phyloP scores from a whole-genome alignment of 1,140 invertebrate genomes.

The Polyergus mexicanus region DNA sequence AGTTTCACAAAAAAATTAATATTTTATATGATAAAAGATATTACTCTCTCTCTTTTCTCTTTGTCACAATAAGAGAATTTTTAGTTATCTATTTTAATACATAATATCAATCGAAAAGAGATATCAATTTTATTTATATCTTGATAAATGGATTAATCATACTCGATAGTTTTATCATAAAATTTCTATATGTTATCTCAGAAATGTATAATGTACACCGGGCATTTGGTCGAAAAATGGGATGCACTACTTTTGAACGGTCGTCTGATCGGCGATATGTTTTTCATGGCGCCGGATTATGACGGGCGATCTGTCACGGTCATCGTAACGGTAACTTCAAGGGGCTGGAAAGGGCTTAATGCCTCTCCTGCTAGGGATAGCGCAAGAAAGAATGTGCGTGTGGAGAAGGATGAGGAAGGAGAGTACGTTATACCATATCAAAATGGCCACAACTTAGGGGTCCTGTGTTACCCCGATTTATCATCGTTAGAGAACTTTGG shows the following conservation, averaged over 20 bases:
- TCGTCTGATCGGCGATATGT: slow-evolving; percentile 51
- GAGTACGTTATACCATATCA: slow-evolving; percentile 72
- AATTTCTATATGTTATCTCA: slow-evolving; percentile 24
- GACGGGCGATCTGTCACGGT: slow-evolving; percentile 75
- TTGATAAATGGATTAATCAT: slow-evolving; percentile 31
- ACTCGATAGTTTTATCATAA: slow-evolving; percentile 31
- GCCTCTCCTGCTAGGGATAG: slow-evolving; percentile 58
- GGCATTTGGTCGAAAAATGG: slow-evolving; percentile 43
- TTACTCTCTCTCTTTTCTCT: neutral
- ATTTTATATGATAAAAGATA: neutral
- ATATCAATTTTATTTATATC: slow-evolving; percentile 18
- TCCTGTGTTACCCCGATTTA: slow-evolving; percentile 71
- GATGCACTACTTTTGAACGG: slow-evolving; percentile 55
- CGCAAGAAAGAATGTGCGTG: slow-evolving; percentile 63
- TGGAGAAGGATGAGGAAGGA: slow-evolving; percentile 59
- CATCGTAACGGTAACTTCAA: slow-evolving; percentile 70
- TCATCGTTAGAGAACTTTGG: slow-evolving; percentile 78
- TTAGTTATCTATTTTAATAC: slow-evolving; percentile 10
- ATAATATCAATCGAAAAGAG: neutral
- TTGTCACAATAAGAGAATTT: neutral
- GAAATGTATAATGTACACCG: slow-evolving; percentile 48
- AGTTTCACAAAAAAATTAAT: neutral
- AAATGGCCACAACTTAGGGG: slow-evolving; percentile 74
- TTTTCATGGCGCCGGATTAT: slow-evolving; percentile 70
- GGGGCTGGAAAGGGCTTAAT: slow-evolving; percentile 67